Conservation (phyloP, 92 coral and sea anemone species). For the Parazoanthus atlanticus region DNA sequence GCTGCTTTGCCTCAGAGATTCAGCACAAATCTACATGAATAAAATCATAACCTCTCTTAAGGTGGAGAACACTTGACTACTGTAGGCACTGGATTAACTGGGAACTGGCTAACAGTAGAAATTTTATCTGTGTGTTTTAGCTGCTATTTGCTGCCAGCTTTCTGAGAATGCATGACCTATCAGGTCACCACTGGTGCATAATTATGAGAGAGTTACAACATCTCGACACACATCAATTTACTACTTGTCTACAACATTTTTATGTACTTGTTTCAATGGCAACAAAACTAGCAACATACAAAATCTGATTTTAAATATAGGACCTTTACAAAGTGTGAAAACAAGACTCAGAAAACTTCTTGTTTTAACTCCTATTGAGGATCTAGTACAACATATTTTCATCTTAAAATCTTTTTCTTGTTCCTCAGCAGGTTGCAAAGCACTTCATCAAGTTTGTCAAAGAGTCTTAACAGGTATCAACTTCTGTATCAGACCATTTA, state of each 20-base stretch:
- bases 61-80: neutral
- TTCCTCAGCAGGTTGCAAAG: neutral
- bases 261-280: neutral
- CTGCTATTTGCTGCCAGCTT: neutral
- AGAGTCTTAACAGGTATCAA: neutral
- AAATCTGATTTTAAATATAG: neutral
- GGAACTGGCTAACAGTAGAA: neutral
- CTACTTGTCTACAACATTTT: neutral
- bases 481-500: neutral
- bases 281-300: neutral
- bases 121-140: neutral
- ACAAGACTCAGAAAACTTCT: neutral
- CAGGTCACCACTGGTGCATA: neutral
- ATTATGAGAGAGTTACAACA: neutral
- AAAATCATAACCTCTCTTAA: neutral
- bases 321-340: neutral
- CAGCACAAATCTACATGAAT: neutral
- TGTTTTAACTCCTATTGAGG: neutral
- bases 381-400: neutral
- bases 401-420: neutral
- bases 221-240: neutral
- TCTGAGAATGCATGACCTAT: neutral
- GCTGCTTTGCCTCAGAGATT: neutral
- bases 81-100: neutral
- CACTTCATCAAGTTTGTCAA: neutral